Evolutionary conservation across 2,797 vertebrate species (phyloP).

Genomic region (Pelobates cultripes): DNA sequence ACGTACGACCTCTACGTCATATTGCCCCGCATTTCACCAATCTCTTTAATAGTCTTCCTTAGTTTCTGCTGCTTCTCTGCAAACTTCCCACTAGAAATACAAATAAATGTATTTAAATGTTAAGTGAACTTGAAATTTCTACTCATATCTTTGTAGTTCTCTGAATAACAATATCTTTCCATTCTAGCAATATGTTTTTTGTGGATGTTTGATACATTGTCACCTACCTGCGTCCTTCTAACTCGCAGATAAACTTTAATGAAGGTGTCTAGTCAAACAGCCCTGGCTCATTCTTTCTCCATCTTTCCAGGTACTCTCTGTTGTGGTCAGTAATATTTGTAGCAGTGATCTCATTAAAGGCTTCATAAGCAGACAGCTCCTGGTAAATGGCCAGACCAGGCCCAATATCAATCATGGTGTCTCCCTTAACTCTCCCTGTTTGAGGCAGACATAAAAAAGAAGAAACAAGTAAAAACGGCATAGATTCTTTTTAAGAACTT

Average conservation of each 20-base stretch:
- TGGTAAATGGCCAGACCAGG: constrained; percentile 65
- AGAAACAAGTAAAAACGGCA: no score
- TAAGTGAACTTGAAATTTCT: no score
- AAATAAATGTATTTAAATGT: neutral
- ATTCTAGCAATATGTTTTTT: no score
- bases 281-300: constrained; percentile 57
- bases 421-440: constrained; percentile 32
- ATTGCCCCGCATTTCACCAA: constrained; percentile 61
- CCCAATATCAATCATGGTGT: constrained; percentile 65
- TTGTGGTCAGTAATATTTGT: constrained; percentile 57
- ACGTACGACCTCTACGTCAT: no score
- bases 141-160: no score
- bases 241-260: constrained; percentile 59
- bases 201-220: neutral
- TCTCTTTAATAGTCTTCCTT: constrained; percentile 50
- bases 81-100: constrained; percentile 41
- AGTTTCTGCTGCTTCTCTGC: constrained; percentile 60
- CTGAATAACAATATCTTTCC: no score
- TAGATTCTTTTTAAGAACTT: no score
- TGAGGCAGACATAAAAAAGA: no score
- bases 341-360: constrained; percentile 61
- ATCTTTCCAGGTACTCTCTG: constrained; percentile 55
- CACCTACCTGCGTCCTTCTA: constrained; percentile 59
- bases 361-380: constrained; percentile 59
- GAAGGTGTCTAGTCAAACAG: constrained; percentile 58